Evolutionary conservation across 1,140 invertebrate species (phyloP).

Genomic region (Acromyrmex heyeri): DNA sequence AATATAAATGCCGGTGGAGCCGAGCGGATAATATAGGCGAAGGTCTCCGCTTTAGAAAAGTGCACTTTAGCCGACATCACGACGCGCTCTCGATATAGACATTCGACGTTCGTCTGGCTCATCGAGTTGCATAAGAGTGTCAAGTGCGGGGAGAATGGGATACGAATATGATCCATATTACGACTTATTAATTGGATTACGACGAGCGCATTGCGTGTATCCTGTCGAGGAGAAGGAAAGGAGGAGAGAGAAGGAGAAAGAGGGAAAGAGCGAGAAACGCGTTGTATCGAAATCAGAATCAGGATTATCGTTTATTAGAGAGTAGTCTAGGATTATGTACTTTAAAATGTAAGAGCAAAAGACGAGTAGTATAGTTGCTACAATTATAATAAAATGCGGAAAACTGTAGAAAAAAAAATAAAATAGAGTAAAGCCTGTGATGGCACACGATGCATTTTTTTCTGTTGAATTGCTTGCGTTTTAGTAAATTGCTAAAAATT

Average conservation of each 20-base stretch:
- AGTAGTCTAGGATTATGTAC: too few relatives aligned
- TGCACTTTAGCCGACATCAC: conserved; percentile 10
- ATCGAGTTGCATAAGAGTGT: conserved; percentile 35
- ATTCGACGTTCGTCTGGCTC: conserved; percentile 20
- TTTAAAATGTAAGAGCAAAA: too few relatives aligned
- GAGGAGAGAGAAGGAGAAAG: neutral
- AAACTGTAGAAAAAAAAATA: too few relatives aligned
- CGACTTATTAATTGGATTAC: conserved; percentile 24
- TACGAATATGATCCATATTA: neutral
- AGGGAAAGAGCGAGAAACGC: neutral
- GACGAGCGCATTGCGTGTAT: conserved; percentile 9
- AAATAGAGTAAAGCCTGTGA: too few relatives aligned
- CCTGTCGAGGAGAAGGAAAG: neutral
- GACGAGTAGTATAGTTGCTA: too few relatives aligned
- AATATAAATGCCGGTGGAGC: conserved; percentile 50
- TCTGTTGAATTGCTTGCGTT: too few relatives aligned
- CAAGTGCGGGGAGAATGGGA: neutral
- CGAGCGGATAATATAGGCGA: conserved; percentile 45
- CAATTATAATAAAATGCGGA: too few relatives aligned
- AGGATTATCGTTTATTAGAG: too few relatives aligned
- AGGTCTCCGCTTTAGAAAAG: conserved; percentile 32
- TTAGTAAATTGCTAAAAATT: too few relatives aligned
- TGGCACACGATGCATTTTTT: too few relatives aligned
- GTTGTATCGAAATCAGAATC: too few relatives aligned
- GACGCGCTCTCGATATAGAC: conserved; percentile 14